Base-by-base conservation (phyloP, 2,113 vertebrate species). In the Passer domesticus region DNA sequence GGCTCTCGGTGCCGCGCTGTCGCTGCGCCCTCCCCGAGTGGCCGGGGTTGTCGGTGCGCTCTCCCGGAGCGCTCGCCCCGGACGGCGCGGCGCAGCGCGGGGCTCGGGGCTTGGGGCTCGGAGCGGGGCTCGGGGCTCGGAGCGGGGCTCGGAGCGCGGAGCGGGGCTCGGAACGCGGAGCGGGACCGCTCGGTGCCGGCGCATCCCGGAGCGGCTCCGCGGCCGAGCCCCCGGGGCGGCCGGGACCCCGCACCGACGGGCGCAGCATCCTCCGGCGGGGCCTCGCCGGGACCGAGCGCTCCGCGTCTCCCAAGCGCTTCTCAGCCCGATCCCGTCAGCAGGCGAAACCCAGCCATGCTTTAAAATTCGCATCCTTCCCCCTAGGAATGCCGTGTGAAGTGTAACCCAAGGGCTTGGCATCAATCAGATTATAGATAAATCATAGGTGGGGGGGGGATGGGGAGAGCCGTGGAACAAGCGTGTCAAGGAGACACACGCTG, bases 351-450 rank as follows among this genome's bases (percentile, higher is more conserved):
- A 5, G 80, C 13, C 39, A 12, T 16, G 90, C 76, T 63, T 69
- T 24, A 24, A 63, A 81, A 81, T 75, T 80, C 64, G 11, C 94
- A 24, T 87, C 87, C 37, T 81, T 52, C 83, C 67, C 47, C 43
- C 67, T 43, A 25, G 88, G 87, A 91, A 80, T 4, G 83, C 37
- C 24, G 66, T 12, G 37, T 53, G 70, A 77, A 89, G 95, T 59
- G 91, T 84, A 89, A 64, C 84, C 83, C 89, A 17, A 74, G 72
- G 81, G 94, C 76, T 60, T 22, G 97, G 66, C 91, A 77, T 31
- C 68, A 94, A 91, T 88, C 94, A 76, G 94, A 43, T 72, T 62
- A 43, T 14, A 83, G 87, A 83, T 83, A 76, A 83, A 90, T 83
- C 79, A 62, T 83, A 68, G 22, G 30, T 56, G 76, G 0, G 19